phyloP scores from a whole-genome alignment of 2,113 vertebrate genomes.

The Chaenocephalus aceratus region DNA sequence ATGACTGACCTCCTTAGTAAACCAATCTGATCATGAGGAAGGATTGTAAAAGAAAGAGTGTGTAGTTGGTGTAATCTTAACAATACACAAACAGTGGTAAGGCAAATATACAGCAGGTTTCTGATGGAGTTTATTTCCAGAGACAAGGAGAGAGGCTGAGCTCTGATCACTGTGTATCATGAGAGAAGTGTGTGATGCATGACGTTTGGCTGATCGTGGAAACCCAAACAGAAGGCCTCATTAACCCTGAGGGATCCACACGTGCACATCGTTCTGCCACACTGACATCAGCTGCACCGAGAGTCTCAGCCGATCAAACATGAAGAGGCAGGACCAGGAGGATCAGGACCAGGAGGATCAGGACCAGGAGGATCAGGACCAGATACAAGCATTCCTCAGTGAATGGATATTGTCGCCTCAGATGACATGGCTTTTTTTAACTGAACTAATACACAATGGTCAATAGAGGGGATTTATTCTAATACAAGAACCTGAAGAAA shows the following conservation, averaged over 20 bases:
- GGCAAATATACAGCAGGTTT: slow-evolving; percentile 3
- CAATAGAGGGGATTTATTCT: slow-evolving; percentile 6
- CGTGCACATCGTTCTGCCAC: slow-evolving; percentile 52
- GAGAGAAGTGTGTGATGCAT: slow-evolving; percentile 54
- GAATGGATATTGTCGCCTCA: slow-evolving; percentile 30
- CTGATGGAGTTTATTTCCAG: slow-evolving; percentile 29
- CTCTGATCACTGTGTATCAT: slow-evolving; percentile 49
- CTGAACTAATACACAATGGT: slow-evolving; percentile 31
- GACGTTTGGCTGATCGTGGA: slow-evolving; percentile 59
- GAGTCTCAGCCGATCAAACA: slow-evolving; percentile 24
- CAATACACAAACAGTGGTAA: not conserved
- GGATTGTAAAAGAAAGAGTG: no score
- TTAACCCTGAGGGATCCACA: slow-evolving; percentile 62
- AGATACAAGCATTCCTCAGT: slow-evolving; percentile 45
- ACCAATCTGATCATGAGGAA: no score
- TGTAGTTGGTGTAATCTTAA: not conserved
- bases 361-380: slow-evolving; percentile 43
- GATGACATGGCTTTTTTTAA: slow-evolving; percentile 26
- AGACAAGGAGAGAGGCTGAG: slow-evolving; percentile 39
- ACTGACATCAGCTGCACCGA: not conserved
- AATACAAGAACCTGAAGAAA: slow-evolving; percentile 29
- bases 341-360: slow-evolving; percentile 24
- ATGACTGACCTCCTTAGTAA: no score
- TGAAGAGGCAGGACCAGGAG: slow-evolving; percentile 27
- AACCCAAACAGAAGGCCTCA: slow-evolving; percentile 67